Evolutionary conservation across 2,888 invertebrate species (phyloP), one percentile per base, ranked within the genome.

Genomic region (Drosophila infuscata): DNA sequence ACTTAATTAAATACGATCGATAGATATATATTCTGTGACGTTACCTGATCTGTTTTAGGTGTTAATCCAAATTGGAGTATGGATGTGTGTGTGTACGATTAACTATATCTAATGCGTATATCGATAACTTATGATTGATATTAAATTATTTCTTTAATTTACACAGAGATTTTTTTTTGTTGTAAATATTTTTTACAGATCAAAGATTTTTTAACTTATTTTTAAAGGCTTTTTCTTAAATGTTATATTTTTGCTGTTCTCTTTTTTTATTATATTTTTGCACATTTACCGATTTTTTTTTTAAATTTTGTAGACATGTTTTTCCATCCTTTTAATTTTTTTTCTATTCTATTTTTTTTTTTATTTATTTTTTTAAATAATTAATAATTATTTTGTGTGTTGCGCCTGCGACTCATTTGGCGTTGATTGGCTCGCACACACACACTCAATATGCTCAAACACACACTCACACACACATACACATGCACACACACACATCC

Each of bases 331-430:
- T 52, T 32, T 7, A 0, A 46, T 33, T 17, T 12, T 17, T 43
- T 41, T 12, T 53, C 7, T 25, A 20, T 56, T 36, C 9, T 29
- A 1, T 25, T 7, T 15, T 17, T 51, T 38, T 33, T 43, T 36
- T 43, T 46, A 33, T 33, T 43, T 33, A 43, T 41, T 30, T 30
- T 49, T 51, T 5, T 17, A 25, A 48, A 49, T 63, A 69, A 64
- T 57, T 64, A 60, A 52, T 57, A 43, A 64, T 64, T 74, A 61
- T 68, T 72, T 61, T 15, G 63, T 70, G 70, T 74, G 70, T 78
- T 81, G 74, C 82, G 79, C 77, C 79, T 79, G 81, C 81, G 76
- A 80, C 67, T 79, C 79, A 79, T 79, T 79, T 79, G 67, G 51
- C 79, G 74, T 80, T 80, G 79, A 80, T 80, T 80, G 79, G 79